These are phyloP conservation scores for Alviniconcha marisindica DNA, from an alignment of 1,140 invertebrate genomes.

Conservation along the genomic window DNA sequence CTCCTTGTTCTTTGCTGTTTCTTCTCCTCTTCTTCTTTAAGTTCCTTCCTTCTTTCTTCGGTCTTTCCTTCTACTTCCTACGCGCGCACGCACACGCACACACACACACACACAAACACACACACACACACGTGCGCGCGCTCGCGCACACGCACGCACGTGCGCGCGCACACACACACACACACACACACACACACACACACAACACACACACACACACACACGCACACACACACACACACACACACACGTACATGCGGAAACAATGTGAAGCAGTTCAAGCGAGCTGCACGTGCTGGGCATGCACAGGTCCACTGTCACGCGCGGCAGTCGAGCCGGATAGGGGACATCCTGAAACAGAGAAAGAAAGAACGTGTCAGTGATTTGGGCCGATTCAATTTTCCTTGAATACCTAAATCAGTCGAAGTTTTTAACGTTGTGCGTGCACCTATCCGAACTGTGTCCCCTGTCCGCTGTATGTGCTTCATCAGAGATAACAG, in stretches of 20 bases:
- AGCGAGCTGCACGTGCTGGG: constrained; percentile 11
- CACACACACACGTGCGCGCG: not conserved
- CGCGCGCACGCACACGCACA: too few relatives aligned
- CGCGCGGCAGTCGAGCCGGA: not conserved
- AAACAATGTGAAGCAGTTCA: constrained; percentile 25
- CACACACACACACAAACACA: not conserved
- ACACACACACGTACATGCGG: constrained; percentile 13
- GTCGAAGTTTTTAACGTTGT: too few relatives aligned
- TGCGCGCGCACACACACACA: not conserved
- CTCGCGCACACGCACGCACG: not conserved
- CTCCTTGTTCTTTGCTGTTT: too few relatives aligned
- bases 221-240: not conserved
- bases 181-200: constrained; percentile 8
- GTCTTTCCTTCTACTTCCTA: too few relatives aligned
- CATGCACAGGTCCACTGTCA: constrained; percentile 40
- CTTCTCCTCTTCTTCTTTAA: too few relatives aligned
- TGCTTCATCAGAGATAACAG: too few relatives aligned
- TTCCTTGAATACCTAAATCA: too few relatives aligned
- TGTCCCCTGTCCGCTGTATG: too few relatives aligned
- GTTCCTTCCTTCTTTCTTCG: too few relatives aligned
- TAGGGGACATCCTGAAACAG: constrained; percentile 30
- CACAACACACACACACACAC: constrained; percentile 6
- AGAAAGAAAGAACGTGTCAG: not conserved
- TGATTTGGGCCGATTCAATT: too few relatives aligned
- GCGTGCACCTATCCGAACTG: too few relatives aligned